Evolutionary conservation across 2,797 vertebrate species (phyloP), one percentile per base, ranked within the genome.

Genomic region (Botia kubotai): DNA sequence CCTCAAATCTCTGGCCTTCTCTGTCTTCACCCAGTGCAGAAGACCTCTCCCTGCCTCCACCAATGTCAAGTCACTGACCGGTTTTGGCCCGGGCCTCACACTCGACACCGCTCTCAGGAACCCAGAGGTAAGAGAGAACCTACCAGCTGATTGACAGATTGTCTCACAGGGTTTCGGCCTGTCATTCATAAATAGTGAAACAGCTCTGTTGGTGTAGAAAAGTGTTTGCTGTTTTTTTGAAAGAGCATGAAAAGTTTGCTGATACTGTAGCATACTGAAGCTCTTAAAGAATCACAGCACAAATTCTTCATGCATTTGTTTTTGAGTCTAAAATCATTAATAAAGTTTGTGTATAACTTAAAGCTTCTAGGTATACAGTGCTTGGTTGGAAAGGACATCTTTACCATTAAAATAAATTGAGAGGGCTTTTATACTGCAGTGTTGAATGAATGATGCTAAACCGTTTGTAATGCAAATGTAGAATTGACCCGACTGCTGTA

Each of bases 1-100:
- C 94, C 95, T 99, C 90, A 99, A 99, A 83, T 98, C 98, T 75
- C 89, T 99, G 73, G 96, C 98, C 23, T 99, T 99, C 93, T 97
- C 97, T 5, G 97, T 96, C 81, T 99, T 98, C 84, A 95, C 98
- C 84, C 98, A 99, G 90, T 98, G 97, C 88, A 93, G 97, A 86
- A 96, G 97, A 81, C 97, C 97, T 6, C 95, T 99, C 87, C 98
- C 98, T 85, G 87, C 92, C 82, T 97, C 97, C 87, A 98, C 97
- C 88, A 97, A 98, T 0, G 97, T 99, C 85, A 98, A 98, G 91
- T 98, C 98, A 0, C 93, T 99, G 83, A 99, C 98, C 6, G 98
- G 98, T 82, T 99, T 99, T 73, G 98, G 97, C 70, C 98, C 98
- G 0, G 97, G 97, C 53, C 93, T 98, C 83, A 97, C 98, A 84